Conservation (phyloP, 2,888 invertebrate species). For the Poecilobothrus nobilitatus region DNA sequence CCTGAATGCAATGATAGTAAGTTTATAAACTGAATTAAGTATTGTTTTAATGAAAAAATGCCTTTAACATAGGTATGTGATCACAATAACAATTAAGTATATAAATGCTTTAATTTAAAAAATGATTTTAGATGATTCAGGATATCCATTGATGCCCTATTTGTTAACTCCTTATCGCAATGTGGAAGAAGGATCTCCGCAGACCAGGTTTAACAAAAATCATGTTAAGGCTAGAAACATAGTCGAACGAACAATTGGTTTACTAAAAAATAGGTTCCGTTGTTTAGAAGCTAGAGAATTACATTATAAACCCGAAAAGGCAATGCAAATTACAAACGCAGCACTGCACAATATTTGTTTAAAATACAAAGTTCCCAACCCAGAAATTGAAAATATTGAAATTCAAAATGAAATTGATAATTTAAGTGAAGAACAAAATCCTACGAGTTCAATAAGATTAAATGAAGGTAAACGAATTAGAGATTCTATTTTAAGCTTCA, state of each 20-base stretch:
- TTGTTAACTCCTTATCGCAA: not conserved
- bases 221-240: not conserved
- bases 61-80: too few species aligned
- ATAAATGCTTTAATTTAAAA: too few species aligned
- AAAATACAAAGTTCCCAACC: not conserved
- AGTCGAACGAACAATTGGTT: not conserved
- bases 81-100: too few species aligned
- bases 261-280: constrained; percentile 2
- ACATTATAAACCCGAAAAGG: not conserved
- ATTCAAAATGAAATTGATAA: not conserved
- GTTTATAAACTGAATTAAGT: not conserved
- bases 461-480: too few species aligned
- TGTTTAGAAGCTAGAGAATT: not conserved
- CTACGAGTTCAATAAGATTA: too few species aligned
- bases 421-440: too few species aligned
- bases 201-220: not conserved
- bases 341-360: constrained; percentile 7
- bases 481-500: too few species aligned
- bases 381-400: not conserved
- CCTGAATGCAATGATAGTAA: not conserved
- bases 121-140: not conserved
- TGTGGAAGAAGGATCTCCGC: not conserved
- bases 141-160: not conserved
- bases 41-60: too few species aligned
- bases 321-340: not conserved